These are phyloP conservation scores for Lepus europaeus DNA, from an alignment of 2,113 vertebrate species.

Conservation along the genomic window DNA sequence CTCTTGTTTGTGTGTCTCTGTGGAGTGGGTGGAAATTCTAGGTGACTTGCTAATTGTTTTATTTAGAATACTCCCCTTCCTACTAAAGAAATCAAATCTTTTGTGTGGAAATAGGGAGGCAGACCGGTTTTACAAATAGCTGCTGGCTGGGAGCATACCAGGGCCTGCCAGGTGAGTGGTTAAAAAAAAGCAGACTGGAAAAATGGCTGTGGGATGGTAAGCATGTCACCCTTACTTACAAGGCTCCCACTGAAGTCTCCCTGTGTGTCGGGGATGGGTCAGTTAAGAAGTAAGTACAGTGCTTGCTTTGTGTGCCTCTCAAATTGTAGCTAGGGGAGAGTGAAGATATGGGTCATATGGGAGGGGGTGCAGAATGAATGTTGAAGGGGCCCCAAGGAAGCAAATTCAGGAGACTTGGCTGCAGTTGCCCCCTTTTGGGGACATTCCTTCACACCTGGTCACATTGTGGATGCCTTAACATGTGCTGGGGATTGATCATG, in stretches of 20 bases:
- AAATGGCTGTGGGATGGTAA: slow-evolving; percentile 63
- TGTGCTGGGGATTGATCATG: slow-evolving; percentile 2
- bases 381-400: slow-evolving; percentile 14
- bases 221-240: slow-evolving; percentile 52
- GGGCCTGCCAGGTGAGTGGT: slow-evolving; percentile 73
- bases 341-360: slow-evolving; percentile 20
- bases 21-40: slow-evolving; percentile 68
- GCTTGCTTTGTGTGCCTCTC: slow-evolving; percentile 54
- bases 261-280: background rate
- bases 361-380: background rate
- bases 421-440: background rate
- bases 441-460: slow-evolving; percentile 27
- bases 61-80: slow-evolving; percentile 48
- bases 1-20: slow-evolving; percentile 61
- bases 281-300: slow-evolving; percentile 70
- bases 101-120: slow-evolving; percentile 59
- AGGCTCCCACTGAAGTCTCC: slow-evolving; percentile 56
- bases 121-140: slow-evolving; percentile 65
- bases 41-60: slow-evolving; percentile 72
- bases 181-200: slow-evolving; percentile 69
- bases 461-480: background rate
- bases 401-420: slow-evolving; percentile 32
- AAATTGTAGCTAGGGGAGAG: slow-evolving; percentile 29
- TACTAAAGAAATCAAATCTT: slow-evolving; percentile 55
- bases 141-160: slow-evolving; percentile 51